These are phyloP conservation scores for Melanotaenia trifasciata DNA, from an alignment of 2,797 vertebrate genomes.

Conservation along the genomic window DNA sequence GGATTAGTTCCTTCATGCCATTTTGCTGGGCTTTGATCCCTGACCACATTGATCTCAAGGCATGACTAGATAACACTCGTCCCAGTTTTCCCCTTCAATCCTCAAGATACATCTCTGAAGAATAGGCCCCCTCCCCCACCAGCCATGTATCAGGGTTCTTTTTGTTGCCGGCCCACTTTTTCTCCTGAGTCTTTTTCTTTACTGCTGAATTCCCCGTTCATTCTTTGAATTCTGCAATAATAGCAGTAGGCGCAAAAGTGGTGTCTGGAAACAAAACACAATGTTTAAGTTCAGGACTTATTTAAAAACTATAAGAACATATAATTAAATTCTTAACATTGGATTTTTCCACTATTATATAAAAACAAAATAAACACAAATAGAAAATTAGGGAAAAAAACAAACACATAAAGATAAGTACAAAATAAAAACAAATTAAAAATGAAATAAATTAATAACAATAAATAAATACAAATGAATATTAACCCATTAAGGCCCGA, in stretches of 20 bases:
- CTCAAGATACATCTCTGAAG: conserved; percentile 61
- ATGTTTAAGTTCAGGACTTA: conserved; percentile 11
- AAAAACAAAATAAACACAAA: background rate
- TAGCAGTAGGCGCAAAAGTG: background rate
- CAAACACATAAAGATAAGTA: background rate
- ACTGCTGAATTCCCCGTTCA: conserved; percentile 9
- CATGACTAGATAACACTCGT: conserved; percentile 71
- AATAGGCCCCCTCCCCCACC: conserved; percentile 62
- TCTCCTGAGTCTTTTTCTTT: conserved; percentile 40
- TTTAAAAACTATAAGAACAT: background rate
- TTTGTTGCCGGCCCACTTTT: conserved; percentile 61
- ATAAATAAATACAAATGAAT: no score
- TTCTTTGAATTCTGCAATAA: conserved; percentile 18
- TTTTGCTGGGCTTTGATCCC: conserved; percentile 76
- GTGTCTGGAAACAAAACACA: background rate
- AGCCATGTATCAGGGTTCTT: conserved; percentile 53
- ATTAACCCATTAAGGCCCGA: no score
- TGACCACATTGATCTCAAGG: conserved; percentile 75
- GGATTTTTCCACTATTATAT: background rate
- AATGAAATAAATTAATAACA: background rate
- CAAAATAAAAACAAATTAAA: no score
- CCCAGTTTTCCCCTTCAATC: conserved; percentile 62
- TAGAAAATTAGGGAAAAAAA: background rate
- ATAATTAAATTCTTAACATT: background rate
- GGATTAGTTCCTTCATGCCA: conserved; percentile 73